Evolutionary conservation across 2,888 invertebrate species (phyloP).

Genomic region (Hoplodrina blanda): DNA sequence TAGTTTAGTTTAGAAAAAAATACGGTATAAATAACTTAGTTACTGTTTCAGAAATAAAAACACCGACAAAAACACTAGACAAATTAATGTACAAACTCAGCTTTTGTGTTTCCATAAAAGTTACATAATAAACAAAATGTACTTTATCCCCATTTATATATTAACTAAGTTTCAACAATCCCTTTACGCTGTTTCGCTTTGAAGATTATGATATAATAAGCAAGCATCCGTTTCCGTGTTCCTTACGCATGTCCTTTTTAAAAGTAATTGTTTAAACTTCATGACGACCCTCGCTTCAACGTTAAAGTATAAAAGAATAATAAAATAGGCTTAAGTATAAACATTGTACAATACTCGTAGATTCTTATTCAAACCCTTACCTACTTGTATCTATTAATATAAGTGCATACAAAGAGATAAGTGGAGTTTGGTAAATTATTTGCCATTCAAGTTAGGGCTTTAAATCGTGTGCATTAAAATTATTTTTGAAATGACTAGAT

Average conservation of each 20-base stretch:
- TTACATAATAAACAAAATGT: not conserved
- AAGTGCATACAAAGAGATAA: not conserved
- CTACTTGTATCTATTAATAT: not conserved
- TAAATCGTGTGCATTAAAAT: too few relatives aligned
- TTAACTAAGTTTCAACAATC: conserved; percentile 3
- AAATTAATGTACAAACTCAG: not conserved
- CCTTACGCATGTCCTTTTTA: conserved; percentile 15
- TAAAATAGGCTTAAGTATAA: conserved; percentile 7
- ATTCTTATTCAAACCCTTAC: conserved; percentile 26
- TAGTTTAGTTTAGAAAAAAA: too few relatives aligned
- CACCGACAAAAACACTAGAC: too few relatives aligned
- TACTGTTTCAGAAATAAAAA: too few relatives aligned
- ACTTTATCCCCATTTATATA: not conserved
- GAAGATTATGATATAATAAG: conserved; percentile 23
- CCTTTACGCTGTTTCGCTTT: conserved; percentile 20
- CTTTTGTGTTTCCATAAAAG: not conserved
- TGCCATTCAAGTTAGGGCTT: too few relatives aligned
- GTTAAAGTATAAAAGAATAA: conserved; percentile 21
- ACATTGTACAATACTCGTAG: not conserved
- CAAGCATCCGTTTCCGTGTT: conserved; percentile 33
- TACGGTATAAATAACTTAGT: too few relatives aligned
- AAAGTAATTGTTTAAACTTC: conserved; percentile 39
- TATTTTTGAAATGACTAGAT: too few relatives aligned
- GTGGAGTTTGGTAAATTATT: not conserved
- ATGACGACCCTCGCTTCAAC: not conserved